Percentiles rank a stretch among this genome's conserved stretches.
These are phyloP conservation scores for Orthonevra nobilis DNA, from an alignment of 2,888 invertebrate genomes.

Conservation along the genomic window DNA sequence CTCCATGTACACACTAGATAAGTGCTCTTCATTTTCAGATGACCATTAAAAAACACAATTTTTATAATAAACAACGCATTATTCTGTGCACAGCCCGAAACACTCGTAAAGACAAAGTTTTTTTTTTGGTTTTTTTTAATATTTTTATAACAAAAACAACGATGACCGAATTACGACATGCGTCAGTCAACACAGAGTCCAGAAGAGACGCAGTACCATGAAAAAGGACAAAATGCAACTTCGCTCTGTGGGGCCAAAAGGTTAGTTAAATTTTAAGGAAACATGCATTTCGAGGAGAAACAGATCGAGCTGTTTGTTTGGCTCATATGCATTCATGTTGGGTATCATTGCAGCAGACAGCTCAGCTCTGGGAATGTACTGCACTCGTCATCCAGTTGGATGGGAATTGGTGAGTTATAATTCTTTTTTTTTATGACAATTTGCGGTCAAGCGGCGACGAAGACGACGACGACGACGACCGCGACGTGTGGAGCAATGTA, in stretches of 20 bases:
- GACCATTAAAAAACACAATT: slow-evolving; percentile 46
- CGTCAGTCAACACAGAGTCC: not conserved
- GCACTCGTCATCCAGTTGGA: slow-evolving; percentile 46
- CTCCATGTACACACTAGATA: slow-evolving; percentile 33
- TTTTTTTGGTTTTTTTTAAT: no score
- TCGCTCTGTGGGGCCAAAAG: slow-evolving; percentile 38
- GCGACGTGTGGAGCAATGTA: slow-evolving; percentile 37
- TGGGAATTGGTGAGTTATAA: slow-evolving; percentile 42
- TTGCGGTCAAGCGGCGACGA: slow-evolving; percentile 39
- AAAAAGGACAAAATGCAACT: slow-evolving; percentile 59
- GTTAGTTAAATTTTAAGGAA: slow-evolving; percentile 34
- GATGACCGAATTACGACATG: slow-evolving; percentile 21
- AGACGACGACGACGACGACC: no score
- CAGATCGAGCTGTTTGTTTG: not conserved
- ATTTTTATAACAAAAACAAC: slow-evolving; percentile 21
- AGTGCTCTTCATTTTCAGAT: slow-evolving; percentile 55
- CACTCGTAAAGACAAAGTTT: slow-evolving; percentile 39
- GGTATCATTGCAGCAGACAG: slow-evolving; percentile 22
- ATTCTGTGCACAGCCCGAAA: slow-evolving; percentile 37
- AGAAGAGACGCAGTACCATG: not conserved
- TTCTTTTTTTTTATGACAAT: slow-evolving; percentile 53
- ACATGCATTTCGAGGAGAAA: slow-evolving; percentile 5
- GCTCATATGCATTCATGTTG: slow-evolving; percentile 41
- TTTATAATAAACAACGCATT: slow-evolving; percentile 37
- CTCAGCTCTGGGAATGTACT: slow-evolving; percentile 20